These are phyloP conservation scores for Rhabdophis nuchalis DNA, from an alignment of 2,797 vertebrate species.

Conservation along the genomic window DNA sequence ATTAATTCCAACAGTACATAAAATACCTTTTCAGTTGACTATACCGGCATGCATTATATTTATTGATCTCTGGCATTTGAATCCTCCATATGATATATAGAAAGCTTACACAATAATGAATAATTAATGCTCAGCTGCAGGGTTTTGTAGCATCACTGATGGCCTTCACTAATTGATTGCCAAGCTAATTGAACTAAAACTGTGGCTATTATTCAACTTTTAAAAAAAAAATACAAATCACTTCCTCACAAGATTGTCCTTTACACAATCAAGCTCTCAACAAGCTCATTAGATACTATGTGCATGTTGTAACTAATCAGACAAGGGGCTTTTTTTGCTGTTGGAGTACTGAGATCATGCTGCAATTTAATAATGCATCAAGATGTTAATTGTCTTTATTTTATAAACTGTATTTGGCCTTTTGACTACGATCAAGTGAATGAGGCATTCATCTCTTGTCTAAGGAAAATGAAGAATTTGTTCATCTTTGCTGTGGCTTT, in stretches of 20 bases:
- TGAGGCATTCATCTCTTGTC: background rate
- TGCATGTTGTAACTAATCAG: background rate
- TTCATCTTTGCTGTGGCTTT: background rate
- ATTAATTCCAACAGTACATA: constrained; percentile 27
- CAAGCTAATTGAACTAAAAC: constrained; percentile 39
- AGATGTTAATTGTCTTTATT: background rate
- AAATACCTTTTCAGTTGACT: constrained; percentile 13
- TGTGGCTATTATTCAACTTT: constrained; percentile 18
- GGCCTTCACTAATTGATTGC: constrained; percentile 48
- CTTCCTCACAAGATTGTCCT: background rate
- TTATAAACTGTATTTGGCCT: background rate
- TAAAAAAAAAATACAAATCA: background rate
- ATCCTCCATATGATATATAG: constrained; percentile 36
- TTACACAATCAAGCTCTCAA: background rate
- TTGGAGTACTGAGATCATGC: background rate
- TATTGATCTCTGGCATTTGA: constrained; percentile 49
- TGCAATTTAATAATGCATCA: background rate
- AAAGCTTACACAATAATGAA: constrained; percentile 55
- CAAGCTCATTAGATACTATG: background rate
- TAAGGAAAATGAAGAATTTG: background rate
- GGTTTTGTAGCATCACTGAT: constrained; percentile 49
- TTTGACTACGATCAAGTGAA: background rate
- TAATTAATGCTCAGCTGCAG: constrained; percentile 57
- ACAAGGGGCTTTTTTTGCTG: background rate
- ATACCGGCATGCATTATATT: constrained; percentile 36